Percentiles rank a stretch among this genome's conserved stretches.
phyloP scores from a whole-genome alignment of 2,797 vertebrate species.

The Prunella strophiata region DNA sequence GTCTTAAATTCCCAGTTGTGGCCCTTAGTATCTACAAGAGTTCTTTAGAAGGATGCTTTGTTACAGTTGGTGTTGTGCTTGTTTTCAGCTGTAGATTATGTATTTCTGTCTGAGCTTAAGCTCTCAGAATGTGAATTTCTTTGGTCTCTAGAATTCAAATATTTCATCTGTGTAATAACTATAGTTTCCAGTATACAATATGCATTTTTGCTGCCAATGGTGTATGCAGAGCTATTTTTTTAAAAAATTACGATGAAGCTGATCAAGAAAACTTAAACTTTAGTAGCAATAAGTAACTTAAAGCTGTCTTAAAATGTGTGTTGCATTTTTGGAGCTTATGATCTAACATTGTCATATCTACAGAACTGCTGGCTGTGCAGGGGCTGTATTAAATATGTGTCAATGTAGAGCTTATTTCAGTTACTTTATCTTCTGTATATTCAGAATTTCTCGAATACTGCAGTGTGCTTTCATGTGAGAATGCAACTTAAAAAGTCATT shows the following conservation, averaged over 20 bases:
- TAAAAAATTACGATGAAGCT: not conserved
- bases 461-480: not conserved
- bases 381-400: not conserved
- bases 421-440: not conserved
- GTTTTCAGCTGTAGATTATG: not conserved
- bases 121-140: slow-evolving; percentile 17
- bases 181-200: not conserved
- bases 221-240: not conserved
- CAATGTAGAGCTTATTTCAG: not conserved
- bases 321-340: not conserved
- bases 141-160: slow-evolving; percentile 5
- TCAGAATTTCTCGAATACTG: not conserved
- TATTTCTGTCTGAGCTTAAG: slow-evolving; percentile 11
- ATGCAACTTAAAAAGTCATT: not conserved
- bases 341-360: not conserved
- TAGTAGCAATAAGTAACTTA: not conserved
- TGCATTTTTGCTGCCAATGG: not conserved
- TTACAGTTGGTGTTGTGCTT: not conserved
- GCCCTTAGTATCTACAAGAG: not conserved
- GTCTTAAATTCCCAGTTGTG: not conserved
- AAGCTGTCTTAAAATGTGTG: not conserved
- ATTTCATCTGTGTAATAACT: not conserved
- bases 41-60: not conserved
- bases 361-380: not conserved
- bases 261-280: not conserved